Evolutionary conservation across 2,888 invertebrate genomes (phyloP).

Genomic region (Miltochrista miniata): DNA sequence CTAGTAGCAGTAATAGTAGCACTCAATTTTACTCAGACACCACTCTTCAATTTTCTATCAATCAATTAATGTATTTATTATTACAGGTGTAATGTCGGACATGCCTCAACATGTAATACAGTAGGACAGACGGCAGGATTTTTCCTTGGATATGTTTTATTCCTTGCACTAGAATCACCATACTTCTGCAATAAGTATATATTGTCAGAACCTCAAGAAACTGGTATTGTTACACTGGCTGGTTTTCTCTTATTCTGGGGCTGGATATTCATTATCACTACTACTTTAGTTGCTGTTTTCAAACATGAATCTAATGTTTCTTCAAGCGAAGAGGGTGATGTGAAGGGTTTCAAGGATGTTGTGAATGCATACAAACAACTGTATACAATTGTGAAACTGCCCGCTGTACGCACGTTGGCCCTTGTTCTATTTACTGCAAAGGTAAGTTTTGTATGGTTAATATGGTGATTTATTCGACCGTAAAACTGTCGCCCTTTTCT

Average conservation of each 20-base stretch:
- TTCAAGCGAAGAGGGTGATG: slow-evolving; percentile 49
- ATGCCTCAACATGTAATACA: slow-evolving; percentile 99
- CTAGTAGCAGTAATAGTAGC: no score
- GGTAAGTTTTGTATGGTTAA: slow-evolving; percentile 70
- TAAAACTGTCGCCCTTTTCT: no score
- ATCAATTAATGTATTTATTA: background rate
- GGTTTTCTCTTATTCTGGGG: slow-evolving; percentile 98
- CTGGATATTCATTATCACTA: slow-evolving; percentile 93
- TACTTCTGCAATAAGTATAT: slow-evolving; percentile 98
- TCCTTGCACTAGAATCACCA: slow-evolving; percentile 97
- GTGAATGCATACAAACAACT: slow-evolving; percentile 92
- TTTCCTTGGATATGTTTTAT: slow-evolving; percentile 97
- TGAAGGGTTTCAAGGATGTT: slow-evolving; percentile 69
- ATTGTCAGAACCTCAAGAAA: slow-evolving; percentile 86
- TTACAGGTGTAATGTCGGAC: slow-evolving; percentile 95
- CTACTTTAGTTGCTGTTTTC: slow-evolving; percentile 94
- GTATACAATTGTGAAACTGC: slow-evolving; percentile 91
- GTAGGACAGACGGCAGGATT: slow-evolving; percentile 99
- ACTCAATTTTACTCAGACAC: background rate
- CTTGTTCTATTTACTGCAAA: slow-evolving; percentile 94
- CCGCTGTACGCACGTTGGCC: slow-evolving; percentile 91
- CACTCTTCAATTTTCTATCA: no score
- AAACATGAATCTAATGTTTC: slow-evolving; percentile 89
- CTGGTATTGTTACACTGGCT: slow-evolving; percentile 88
- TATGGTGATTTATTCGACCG: no score